phyloP scores from a whole-genome alignment of 2,888 invertebrate species.

The Norana najaformis region DNA sequence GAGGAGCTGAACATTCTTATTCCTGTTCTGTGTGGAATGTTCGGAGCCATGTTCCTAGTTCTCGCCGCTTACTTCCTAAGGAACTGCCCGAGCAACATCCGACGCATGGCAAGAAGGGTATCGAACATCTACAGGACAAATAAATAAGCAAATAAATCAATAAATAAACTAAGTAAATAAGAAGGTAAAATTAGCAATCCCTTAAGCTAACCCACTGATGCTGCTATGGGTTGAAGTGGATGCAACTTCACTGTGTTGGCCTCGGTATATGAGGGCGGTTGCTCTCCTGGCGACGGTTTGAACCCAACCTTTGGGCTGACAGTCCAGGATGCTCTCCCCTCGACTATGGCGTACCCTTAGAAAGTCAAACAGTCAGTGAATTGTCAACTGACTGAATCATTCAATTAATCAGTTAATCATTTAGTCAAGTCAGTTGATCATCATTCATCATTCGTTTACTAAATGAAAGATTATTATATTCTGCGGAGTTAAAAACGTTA shows the following conservation, averaged over 20 bases:
- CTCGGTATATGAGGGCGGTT: neutral
- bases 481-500: too few species aligned
- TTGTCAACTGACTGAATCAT: neutral
- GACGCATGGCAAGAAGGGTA: neutral
- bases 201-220: neutral
- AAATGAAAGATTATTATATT: too few species aligned
- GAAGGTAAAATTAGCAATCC: neutral
- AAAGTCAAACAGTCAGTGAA: neutral
- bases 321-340: neutral
- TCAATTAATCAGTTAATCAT: neutral
- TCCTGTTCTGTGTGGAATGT: conserved; percentile 25
- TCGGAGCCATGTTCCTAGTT: conserved; percentile 16
- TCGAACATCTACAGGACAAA: neutral
- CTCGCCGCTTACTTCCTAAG: conserved; percentile 21
- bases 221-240: too few species aligned
- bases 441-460: too few species aligned
- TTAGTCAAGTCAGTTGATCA: neutral
- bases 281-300: neutral
- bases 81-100: conserved; percentile 9
- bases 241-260: neutral
- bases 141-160: too few species aligned
- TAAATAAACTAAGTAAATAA: neutral
- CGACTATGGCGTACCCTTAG: neutral
- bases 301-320: neutral
- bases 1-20: conserved; percentile 7